Evolutionary conservation across 2,797 vertebrate species (phyloP).

Genomic region (Pterois miles): DNA sequence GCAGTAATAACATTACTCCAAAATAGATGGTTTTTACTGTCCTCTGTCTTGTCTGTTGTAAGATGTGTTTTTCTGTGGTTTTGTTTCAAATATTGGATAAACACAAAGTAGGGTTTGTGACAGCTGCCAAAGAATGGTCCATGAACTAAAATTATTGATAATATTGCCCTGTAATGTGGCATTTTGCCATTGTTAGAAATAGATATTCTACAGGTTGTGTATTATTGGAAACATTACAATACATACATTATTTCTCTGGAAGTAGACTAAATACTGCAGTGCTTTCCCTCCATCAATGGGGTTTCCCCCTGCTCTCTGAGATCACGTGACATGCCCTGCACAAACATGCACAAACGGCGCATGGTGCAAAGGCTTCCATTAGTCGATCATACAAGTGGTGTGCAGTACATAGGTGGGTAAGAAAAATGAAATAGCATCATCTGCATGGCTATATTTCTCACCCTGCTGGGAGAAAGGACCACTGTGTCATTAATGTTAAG

Average conservation of each 20-base stretch:
- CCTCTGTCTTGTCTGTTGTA: slow-evolving; percentile 2
- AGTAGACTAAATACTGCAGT: slow-evolving; percentile 63
- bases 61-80: background rate
- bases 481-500: slow-evolving; percentile 12
- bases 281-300: slow-evolving; percentile 61
- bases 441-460: background rate
- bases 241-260: background rate
- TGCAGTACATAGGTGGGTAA: background rate
- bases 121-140: background rate
- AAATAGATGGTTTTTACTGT: slow-evolving; percentile 36
- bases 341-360: slow-evolving; percentile 33
- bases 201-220: slow-evolving; percentile 51
- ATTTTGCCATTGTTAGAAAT: slow-evolving; percentile 12
- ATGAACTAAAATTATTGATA: background rate
- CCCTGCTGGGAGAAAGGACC: background rate
- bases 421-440: background rate
- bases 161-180: background rate
- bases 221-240: slow-evolving; percentile 14
- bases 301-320: slow-evolving; percentile 59
- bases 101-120: background rate
- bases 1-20: slow-evolving; percentile 37
- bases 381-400: background rate
- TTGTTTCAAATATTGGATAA: background rate
- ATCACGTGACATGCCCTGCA: slow-evolving; percentile 64
- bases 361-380: slow-evolving; percentile 3